Base-by-base conservation (phyloP, 2,113 vertebrate genomes). In the Thamnaconus septentrionalis region DNA sequence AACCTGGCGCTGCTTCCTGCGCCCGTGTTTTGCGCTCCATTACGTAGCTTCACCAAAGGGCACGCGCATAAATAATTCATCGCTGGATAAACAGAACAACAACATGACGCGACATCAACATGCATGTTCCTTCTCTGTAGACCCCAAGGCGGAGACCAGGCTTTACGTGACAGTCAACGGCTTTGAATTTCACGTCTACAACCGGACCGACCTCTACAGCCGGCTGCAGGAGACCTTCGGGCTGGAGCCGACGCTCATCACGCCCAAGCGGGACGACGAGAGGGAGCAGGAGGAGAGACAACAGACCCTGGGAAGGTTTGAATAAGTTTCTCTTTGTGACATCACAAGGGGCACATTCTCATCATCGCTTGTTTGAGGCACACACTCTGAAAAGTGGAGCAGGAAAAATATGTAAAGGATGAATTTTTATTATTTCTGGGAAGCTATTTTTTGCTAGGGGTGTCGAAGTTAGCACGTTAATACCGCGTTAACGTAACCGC, bases 161-260 rank as follows among this genome's bases (percentile, higher is more conserved):
- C 91, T 98, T 5, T 96, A 97, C 66, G 93, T 98, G 80, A 98
- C 96, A 44, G 92, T 98, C 50, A 99, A 98, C 60, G 96, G 98
- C 74, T 98, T 98, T 73, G 97, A 99, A 86, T 98, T 98, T 81
- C 97, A 99, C 1, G 95, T 96, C 54, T 99, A 99, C 87, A 99
- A 99, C 80, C 96, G 97, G 57, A 97, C 95, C 11, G 93, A 93
- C 86, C 92, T 99, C 68, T 99, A 99, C 64, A 90, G 94, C 43
- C 94, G 88, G 45, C 94, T 99, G 70, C 95, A 99, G 76, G 94
- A 99, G 81, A 90, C 93, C 6, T 99, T 99, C 73, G 97, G 97
- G 79, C 92, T 98, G 78, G 97, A 98, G 44, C 94, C 95, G 70
- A 97, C 95, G 5, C 93, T 98, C 61, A 87, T 94, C 76, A 91